Evolutionary conservation across 2,113 vertebrate genomes (phyloP).

Genomic region (Chionis minor): DNA sequence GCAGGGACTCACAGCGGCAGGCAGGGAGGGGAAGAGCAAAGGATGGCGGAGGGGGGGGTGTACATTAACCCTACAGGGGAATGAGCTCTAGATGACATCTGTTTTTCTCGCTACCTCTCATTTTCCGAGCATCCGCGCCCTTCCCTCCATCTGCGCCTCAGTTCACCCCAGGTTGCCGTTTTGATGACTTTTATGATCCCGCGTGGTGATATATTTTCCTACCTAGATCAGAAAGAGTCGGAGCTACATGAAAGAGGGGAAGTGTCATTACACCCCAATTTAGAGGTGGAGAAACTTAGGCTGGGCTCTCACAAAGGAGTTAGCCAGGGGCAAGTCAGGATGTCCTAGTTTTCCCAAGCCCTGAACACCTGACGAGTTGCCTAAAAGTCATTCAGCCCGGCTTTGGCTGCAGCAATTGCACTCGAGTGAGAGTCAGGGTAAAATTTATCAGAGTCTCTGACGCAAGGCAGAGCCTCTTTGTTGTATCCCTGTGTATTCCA

Average conservation of each 20-base stretch:
- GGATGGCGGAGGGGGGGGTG: background rate
- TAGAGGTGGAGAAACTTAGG: slow-evolving; percentile 29
- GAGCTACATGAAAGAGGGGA: slow-evolving; percentile 59
- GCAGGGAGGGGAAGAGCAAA: slow-evolving; percentile 43
- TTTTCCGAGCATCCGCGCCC: slow-evolving; percentile 46
- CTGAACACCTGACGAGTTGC: slow-evolving; percentile 15
- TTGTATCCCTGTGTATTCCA: background rate
- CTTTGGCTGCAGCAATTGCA: background rate
- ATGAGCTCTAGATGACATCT: slow-evolving; percentile 8
- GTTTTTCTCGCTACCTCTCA: slow-evolving; percentile 12
- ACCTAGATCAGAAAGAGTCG: background rate
- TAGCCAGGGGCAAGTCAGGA: slow-evolving; percentile 35
- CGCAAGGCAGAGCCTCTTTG: background rate
- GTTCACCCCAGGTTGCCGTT: slow-evolving; percentile 21
- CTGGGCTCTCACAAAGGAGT: slow-evolving; percentile 47
- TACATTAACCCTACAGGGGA: slow-evolving; percentile 54
- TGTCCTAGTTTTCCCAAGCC: slow-evolving; percentile 44
- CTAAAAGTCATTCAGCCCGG: background rate
- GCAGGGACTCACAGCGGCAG: slow-evolving; percentile 23
- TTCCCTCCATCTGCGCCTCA: slow-evolving; percentile 24
- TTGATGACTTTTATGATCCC: slow-evolving; percentile 26
- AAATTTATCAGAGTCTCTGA: background rate
- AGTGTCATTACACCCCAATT: slow-evolving; percentile 48
- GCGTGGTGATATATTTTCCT: slow-evolving; percentile 33
- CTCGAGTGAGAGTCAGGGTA: background rate